Evolutionary conservation across 2,113 vertebrate species (phyloP), one percentile per base, ranked within the genome.

Genomic region (Anthoscopus minutus): DNA sequence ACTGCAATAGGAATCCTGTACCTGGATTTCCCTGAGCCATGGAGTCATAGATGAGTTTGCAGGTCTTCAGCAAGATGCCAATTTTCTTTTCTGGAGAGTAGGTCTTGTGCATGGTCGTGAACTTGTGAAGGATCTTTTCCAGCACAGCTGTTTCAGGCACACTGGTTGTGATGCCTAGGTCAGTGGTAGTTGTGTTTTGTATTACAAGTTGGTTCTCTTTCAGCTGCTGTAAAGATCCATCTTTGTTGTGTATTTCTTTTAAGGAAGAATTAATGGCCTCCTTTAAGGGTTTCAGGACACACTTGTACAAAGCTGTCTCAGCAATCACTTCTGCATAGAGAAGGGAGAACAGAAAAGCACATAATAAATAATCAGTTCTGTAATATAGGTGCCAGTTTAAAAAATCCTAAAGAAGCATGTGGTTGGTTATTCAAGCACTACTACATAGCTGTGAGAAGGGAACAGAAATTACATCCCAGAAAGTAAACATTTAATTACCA

Each of bases 51-150:
- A 99, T 99, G 93, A 99, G 98, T 93, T 99, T 99, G 98, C 99
- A 99, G 78, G 99, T 97, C 96, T 99, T 99, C 30, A 99, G 98
- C 88, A 99, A 98, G 93, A 98, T 97, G 81, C 98, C 93, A 37
- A 99, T 99, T 98, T 99, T 99, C 94, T 98, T 99, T 96, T 99
- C 99, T 4, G 99, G 99, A 0, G 99, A 99, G 90, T 99, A 99
- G 78, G 99, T 98, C 94, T 98, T 98, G 96, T 99, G 98, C 96
- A 99, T 98, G 47, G 90, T 97, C 24, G 95, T 88, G 54, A 99
- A 98, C 93, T 99, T 99, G 57, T 98, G 97, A 66, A 98, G 97
- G 96, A 99, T 99, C 96, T 99, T 99, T 95, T 99, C 99, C 98
- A 99, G 98, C 40, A 98, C 77, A 2, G 98, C 71, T 4, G 95